phyloP scores from a whole-genome alignment of 2,888 invertebrate genomes.

The Pristionchus japonicus region DNA sequence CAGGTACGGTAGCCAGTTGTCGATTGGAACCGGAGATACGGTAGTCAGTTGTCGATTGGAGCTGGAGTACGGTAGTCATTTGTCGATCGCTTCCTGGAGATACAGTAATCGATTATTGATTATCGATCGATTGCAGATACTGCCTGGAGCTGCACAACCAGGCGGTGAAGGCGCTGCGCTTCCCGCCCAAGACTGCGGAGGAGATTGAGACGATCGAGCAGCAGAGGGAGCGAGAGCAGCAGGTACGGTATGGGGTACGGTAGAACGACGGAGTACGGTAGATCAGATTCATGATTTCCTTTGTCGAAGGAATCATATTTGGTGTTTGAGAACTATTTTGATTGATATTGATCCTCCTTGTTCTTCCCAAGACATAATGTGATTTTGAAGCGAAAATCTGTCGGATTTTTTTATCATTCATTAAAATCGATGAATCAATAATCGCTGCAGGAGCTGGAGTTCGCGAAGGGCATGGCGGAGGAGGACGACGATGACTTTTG shows the following conservation, averaged over 20 bases:
- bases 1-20: slow-evolving; percentile 48
- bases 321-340: background rate
- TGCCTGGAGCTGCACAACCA: slow-evolving; percentile 98
- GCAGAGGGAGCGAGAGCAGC: slow-evolving; percentile 70
- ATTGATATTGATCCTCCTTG: background rate
- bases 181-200: slow-evolving; percentile 98
- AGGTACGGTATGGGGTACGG: slow-evolving; percentile 48
- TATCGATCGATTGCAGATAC: slow-evolving; percentile 79
- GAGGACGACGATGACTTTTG: slow-evolving; percentile 85
- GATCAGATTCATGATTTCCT: background rate
- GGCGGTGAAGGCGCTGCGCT: slow-evolving; percentile 97
- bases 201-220: slow-evolving; percentile 84
- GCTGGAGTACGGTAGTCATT: background rate
- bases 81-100: slow-evolving; percentile 80
- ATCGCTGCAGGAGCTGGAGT: slow-evolving; percentile 86
- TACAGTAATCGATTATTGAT: background rate
- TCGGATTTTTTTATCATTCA: background rate
- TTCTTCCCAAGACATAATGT: background rate
- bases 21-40: background rate
- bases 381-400: background rate
- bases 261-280: background rate
- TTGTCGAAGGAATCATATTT: background rate
- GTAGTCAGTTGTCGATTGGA: slow-evolving; percentile 80
- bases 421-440: too few relatives aligned
- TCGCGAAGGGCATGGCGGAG: slow-evolving; percentile 99